Base-by-base conservation (phyloP, 2,888 invertebrate genomes). In the Rambutsinella grinnellia region DNA sequence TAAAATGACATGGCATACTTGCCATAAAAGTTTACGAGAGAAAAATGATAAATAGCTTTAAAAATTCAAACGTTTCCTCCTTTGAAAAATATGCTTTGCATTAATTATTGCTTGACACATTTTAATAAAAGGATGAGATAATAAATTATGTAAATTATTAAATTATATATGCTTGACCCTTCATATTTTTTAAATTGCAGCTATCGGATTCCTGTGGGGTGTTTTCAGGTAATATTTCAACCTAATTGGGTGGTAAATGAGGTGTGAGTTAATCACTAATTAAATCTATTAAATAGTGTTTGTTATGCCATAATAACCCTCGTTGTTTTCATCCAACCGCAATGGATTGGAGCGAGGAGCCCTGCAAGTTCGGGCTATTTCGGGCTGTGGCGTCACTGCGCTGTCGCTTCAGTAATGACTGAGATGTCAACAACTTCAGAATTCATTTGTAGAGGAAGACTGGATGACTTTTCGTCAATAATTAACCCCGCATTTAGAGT, bases 201-300 rank as follows among this genome's bases (percentile, higher is more conserved):
- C 97, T 61, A 95, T 99, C 81, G 97, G 96, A 63, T 97, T 98
- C 78, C 90, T 98, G 83, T 99, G 99, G 99, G 97, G 94, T 79
- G 94, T 99, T 86, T 83, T 99, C 88, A 70, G 69, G 69, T 70
- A 70, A 6, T n/a, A n/a, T n/a, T n/a, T n/a, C n/a, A n/a, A n/a
- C n/a, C n/a, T n/a, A n/a, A n/a, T n/a, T n/a, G n/a, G n/a, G n/a
- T n/a, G n/a, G n/a, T n/a, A n/a, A n/a, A n/a, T n/a, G n/a, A n/a
- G n/a, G n/a, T n/a, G n/a, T n/a, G n/a, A n/a, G n/a, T n/a, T n/a
- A n/a, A n/a, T n/a, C n/a, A n/a, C n/a, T n/a, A n/a, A n/a, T 44
- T 44, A 44, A 10, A 10, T 44, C 44, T 44, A 8, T n/a, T n/a
- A n/a, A n/a, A n/a, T 23, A 95, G 96, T 83, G 94, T 98, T 86